Percentiles rank a stretch among this genome's conserved stretches.
Evolutionary conservation across 1,140 invertebrate species (phyloP).

Genomic region (Ganaspis sp.): DNA sequence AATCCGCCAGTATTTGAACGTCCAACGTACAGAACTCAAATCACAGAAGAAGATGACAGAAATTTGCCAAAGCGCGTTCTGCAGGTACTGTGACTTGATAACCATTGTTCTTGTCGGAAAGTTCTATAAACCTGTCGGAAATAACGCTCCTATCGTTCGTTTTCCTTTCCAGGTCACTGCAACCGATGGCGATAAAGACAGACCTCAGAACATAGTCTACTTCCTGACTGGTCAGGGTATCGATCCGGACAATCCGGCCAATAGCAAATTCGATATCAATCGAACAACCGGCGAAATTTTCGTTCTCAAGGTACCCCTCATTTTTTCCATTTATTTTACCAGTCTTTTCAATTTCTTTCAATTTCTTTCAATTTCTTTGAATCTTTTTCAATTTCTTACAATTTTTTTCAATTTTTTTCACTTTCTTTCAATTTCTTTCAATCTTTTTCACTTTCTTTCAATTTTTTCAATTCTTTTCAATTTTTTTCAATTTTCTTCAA

Average conservation of each 20-base stretch:
- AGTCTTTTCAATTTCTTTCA: background rate
- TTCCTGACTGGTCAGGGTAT: slow-evolving; percentile 97
- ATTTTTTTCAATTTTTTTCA: no score
- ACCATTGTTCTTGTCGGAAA: slow-evolving; percentile 4
- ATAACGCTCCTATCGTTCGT: slow-evolving; percentile 5
- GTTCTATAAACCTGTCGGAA: slow-evolving; percentile 18
- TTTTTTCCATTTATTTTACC: slow-evolving; percentile 21
- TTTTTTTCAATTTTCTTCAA: no score
- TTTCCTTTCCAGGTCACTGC: slow-evolving; percentile 87
- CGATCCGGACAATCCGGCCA: slow-evolving; percentile 94
- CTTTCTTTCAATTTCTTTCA: no score
- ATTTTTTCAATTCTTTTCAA: no score
- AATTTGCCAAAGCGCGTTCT: slow-evolving; percentile 95
- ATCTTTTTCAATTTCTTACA: no score
- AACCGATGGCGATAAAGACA: slow-evolving; percentile 95
- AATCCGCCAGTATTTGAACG: slow-evolving; percentile 93
- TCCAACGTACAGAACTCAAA: slow-evolving; percentile 95
- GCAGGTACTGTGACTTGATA: slow-evolving; percentile 81
- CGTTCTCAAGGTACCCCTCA: slow-evolving; percentile 86
- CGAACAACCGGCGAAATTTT: slow-evolving; percentile 95
- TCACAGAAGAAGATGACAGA: slow-evolving; percentile 96
- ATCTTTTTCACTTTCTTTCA: no score
- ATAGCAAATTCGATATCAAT: slow-evolving; percentile 98
- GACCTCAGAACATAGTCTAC: slow-evolving; percentile 96
- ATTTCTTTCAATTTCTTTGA: background rate